Conservation (phyloP, 2,888 invertebrate species). For the Cephus sareptanus region DNA sequence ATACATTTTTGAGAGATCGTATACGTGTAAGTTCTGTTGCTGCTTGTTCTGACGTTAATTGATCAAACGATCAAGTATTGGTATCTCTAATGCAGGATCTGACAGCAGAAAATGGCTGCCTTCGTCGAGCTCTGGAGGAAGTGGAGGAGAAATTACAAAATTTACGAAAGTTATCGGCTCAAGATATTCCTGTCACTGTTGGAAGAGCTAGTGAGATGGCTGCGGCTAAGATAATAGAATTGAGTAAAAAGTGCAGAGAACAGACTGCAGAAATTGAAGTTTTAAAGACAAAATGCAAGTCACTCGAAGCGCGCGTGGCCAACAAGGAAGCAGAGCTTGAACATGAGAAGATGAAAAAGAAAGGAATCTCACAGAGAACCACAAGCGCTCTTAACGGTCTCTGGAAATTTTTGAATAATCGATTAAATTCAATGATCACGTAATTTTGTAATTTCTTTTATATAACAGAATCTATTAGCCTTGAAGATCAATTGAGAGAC, state of each 20-base stretch:
- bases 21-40: constrained; percentile 66
- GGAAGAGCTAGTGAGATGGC: constrained; percentile 69
- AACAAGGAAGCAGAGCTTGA: constrained; percentile 59
- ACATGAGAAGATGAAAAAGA: constrained; percentile 14
- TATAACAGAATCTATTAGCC: no score
- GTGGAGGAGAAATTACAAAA: constrained; percentile 34
- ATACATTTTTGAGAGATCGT: constrained; percentile 71
- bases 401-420: no score
- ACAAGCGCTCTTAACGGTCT: no score
- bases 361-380: constrained; percentile 4
- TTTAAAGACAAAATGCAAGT: constrained; percentile 71
- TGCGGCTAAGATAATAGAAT: constrained; percentile 74
- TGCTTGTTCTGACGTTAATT: no score
- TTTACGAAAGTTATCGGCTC: constrained; percentile 8
- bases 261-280: constrained; percentile 73
- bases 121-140: constrained; percentile 45
- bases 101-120: constrained; percentile 46
- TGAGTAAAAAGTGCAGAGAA: constrained; percentile 76
- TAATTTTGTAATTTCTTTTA: no score
- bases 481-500: constrained; percentile 44
- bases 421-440: no score
- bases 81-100: constrained; percentile 39
- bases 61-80: not conserved
- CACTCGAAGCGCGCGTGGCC: constrained; percentile 68
- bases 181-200: constrained; percentile 15